These are phyloP conservation scores for Macquaria ambigua DNA, from an alignment of 2,113 vertebrate genomes.

Conservation along the genomic window DNA sequence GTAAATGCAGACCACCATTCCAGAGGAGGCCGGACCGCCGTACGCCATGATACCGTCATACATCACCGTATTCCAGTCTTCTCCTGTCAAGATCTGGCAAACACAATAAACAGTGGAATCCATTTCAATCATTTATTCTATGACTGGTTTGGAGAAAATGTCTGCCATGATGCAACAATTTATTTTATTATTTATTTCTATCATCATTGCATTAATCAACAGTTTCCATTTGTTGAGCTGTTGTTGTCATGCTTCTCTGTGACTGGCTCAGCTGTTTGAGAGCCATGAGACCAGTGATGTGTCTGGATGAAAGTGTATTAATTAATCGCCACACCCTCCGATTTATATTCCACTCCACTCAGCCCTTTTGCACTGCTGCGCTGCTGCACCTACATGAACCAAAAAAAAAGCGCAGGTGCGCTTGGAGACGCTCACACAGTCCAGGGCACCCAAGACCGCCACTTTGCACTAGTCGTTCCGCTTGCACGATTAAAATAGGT, in stretches of 20 bases:
- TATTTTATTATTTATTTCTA: too few species aligned
- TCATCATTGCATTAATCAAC: too few species aligned
- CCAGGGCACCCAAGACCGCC: too few species aligned
- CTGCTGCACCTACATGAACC: background rate
- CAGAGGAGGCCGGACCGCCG: conserved; percentile 95
- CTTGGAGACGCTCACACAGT: too few species aligned
- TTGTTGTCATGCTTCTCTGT: too few species aligned
- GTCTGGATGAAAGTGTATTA: background rate
- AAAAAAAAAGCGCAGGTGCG: too few species aligned
- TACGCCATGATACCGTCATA: conserved; percentile 99
- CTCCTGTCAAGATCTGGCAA: conserved; percentile 95
- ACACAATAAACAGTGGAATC: background rate
- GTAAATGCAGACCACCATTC: conserved; percentile 99
- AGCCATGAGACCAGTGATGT: background rate
- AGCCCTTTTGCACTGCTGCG: background rate
- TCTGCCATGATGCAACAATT: background rate
- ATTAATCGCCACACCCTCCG: background rate
- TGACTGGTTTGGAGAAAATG: background rate
- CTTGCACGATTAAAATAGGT: background rate
- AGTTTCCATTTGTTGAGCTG: too few species aligned
- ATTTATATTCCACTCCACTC: background rate
- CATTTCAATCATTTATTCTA: background rate
- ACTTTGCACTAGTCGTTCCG: too few species aligned
- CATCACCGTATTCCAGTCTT: conserved; percentile 99
- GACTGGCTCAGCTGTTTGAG: background rate